phyloP scores from a whole-genome alignment of 2,797 vertebrate species.

The Darevskia nairensis region DNA sequence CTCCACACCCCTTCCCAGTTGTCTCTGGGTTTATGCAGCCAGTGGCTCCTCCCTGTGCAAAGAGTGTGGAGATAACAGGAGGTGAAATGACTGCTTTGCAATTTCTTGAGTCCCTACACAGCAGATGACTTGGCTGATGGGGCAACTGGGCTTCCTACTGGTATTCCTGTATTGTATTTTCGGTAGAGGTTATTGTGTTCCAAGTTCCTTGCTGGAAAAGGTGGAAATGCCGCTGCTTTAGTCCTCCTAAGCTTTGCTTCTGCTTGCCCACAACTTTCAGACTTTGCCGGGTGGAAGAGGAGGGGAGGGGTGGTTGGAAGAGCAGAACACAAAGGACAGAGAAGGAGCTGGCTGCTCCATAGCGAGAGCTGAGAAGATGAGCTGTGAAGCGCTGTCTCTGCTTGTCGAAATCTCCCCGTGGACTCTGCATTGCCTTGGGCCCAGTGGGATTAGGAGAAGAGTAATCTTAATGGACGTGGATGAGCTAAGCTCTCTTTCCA shows the following conservation, averaged over 20 bases:
- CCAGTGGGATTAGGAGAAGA: not conserved
- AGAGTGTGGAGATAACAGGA: not conserved
- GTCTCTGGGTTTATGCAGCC: not conserved
- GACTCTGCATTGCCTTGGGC: slow-evolving; percentile 3
- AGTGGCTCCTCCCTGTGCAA: not conserved
- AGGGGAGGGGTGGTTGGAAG: not conserved
- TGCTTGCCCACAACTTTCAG: no score
- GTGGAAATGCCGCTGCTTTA: not conserved
- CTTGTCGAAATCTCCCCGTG: slow-evolving; percentile 16
- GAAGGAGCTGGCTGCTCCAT: not conserved
- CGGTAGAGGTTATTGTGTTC: not conserved
- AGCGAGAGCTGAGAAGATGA: slow-evolving; percentile 1
- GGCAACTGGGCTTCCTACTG: not conserved
- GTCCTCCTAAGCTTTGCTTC: not conserved
- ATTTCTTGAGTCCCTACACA: not conserved
- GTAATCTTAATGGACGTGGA: slow-evolving; percentile 8
- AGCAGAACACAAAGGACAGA: not conserved
- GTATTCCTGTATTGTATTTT: not conserved
- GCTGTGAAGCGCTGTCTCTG: slow-evolving; percentile 19
- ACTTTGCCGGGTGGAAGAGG: not conserved
- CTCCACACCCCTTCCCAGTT: not conserved
- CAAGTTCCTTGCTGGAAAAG: not conserved
- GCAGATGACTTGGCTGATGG: not conserved
- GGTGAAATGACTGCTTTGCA: not conserved
- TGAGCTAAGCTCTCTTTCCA: not conserved